Evolutionary conservation across 2,888 invertebrate species (phyloP), one percentile per base, ranked within the genome.

Genomic region (Ormyrus thymus): DNA sequence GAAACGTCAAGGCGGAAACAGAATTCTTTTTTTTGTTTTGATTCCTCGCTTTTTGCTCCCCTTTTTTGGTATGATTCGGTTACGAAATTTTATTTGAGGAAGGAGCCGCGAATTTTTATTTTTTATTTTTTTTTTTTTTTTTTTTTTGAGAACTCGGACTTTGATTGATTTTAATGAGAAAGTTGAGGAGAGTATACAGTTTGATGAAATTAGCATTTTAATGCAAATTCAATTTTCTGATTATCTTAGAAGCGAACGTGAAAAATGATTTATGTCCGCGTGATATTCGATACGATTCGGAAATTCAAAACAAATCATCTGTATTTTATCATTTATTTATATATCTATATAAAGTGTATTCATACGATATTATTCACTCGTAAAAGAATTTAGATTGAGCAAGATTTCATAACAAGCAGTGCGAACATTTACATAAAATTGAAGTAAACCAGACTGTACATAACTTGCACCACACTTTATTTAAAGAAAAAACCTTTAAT

Each of bases 141-240:
- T 51, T 8, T 10, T 6, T 51, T 71, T 51, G 7, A 43, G 15
- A 55, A 13, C 45, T 6, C 13, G 8, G 45, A 51, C 56, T 7
- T 55, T 50, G 53, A 75, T 75, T 55, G 61, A 68, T 68, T 61
- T 68, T 58, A 66, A 73, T 73, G 43, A 53, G 64, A 73, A 73
- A 73, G 73, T 64, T 48, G 11, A 29, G 45, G 46, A 29, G 29
- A 73, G 46, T 48, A 11, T 48, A 11, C 8, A 46, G 46, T 69
- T 58, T 46, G 29, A 13, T 48, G n/a, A 58, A 73, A 73, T 73
- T 73, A 46, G 53, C 56, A 65, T 73, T 73, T 73, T 43, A 10
- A 56, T 50, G 46, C 55, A 15, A 13, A n/a, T 29, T 29, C 45
- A 48, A 43, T n/a, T 43, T 56, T 55, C 50, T n/a, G 48, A 56